Conservation (phyloP, 1,140 invertebrate species). For the Conopomorpha cramerella region DNA sequence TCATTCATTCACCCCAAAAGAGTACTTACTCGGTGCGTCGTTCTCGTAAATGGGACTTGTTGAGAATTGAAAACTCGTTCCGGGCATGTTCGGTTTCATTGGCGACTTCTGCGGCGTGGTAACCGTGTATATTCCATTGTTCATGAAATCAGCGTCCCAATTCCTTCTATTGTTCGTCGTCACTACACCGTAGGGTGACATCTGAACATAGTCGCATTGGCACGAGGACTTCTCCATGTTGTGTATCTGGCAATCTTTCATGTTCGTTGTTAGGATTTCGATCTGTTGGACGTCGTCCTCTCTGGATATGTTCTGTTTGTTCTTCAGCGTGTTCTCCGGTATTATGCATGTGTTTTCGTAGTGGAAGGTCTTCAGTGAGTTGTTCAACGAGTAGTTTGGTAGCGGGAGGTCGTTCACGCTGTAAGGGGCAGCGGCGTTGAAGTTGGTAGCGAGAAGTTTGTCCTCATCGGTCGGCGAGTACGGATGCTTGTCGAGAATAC, state of each 20-base stretch:
- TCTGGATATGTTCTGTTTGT: conserved; percentile 39
- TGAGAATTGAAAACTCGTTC: conserved; percentile 46
- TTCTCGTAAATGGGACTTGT: conserved; percentile 52
- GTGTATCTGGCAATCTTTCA: conserved; percentile 48
- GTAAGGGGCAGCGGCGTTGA: conserved; percentile 31
- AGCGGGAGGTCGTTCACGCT: conserved; percentile 52
- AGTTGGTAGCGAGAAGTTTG: conserved; percentile 48
- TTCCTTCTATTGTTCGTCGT: conserved; percentile 32
- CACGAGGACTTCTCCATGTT: conserved; percentile 40
- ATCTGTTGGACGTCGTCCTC: conserved; percentile 51
- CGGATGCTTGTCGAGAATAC: conserved; percentile 41
- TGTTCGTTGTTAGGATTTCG: conserved; percentile 41
- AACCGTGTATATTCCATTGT: conserved; percentile 43
- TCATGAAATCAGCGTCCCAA: conserved; percentile 43
- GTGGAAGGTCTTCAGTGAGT: conserved; percentile 59
- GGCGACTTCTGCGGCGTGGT: conserved; percentile 42
- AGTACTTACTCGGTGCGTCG: conserved; percentile 32
- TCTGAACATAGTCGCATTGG: conserved; percentile 49
- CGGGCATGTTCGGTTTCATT: conserved; percentile 26
- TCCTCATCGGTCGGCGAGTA: conserved; percentile 57
- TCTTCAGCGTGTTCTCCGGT: conserved; percentile 43
- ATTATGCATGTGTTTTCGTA: conserved; percentile 47
- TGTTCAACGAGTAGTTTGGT: conserved; percentile 63
- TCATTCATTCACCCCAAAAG: too few relatives aligned
- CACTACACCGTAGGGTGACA: conserved; percentile 40